These are phyloP conservation scores for Leptinotarsa undecemlineata DNA, from an alignment of 1,140 invertebrate genomes.

Conservation along the genomic window DNA sequence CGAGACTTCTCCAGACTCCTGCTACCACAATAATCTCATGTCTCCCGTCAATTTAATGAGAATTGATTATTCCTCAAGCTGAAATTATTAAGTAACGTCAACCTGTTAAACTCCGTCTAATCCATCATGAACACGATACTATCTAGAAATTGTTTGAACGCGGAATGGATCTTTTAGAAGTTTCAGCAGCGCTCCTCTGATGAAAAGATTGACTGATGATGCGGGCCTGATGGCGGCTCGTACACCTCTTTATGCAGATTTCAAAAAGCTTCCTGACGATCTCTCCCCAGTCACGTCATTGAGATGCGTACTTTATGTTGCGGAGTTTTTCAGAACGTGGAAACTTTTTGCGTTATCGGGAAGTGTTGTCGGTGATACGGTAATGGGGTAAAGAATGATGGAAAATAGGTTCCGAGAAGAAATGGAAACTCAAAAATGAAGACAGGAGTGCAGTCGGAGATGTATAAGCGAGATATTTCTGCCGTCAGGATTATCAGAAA, in stretches of 20 bases:
- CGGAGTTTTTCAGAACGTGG: too few species aligned
- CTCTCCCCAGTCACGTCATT: not conserved
- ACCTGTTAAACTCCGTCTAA: not conserved
- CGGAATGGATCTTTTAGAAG: not conserved
- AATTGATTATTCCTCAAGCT: constrained; percentile 8
- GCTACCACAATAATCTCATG: too few species aligned
- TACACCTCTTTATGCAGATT: not conserved
- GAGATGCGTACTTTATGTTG: too few species aligned
- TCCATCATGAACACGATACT: constrained; percentile 6
- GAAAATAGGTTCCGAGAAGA: too few species aligned
- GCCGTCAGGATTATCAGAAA: too few species aligned
- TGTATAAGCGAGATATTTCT: too few species aligned
- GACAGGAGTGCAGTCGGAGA: too few species aligned
- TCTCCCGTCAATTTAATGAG: not conserved
- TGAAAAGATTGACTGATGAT: constrained; percentile 8
- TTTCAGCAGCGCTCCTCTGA: not conserved
- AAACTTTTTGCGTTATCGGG: too few species aligned
- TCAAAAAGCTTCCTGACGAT: not conserved
- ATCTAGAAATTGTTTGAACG: constrained; percentile 9
- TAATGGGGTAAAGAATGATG: too few species aligned
- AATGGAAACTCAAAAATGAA: too few species aligned
- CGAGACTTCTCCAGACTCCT: too few species aligned
- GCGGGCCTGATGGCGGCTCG: not conserved
- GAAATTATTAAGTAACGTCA: constrained; percentile 5
- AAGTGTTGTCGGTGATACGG: too few species aligned